Conservation (phyloP, 2,797 vertebrate species). For the Tolypeutes matacus region DNA sequence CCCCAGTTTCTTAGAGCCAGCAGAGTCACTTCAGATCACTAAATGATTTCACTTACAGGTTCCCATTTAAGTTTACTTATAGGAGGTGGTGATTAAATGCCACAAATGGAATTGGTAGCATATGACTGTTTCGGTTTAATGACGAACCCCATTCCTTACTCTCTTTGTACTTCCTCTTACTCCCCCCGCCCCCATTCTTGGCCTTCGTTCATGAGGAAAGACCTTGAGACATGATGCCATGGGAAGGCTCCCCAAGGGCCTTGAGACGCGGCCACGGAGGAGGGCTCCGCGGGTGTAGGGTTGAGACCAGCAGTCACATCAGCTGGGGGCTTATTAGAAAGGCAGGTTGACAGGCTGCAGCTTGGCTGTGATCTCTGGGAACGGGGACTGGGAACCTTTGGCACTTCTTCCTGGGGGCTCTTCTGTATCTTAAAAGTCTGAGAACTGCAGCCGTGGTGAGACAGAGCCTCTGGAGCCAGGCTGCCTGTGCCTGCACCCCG, state of each 20-base stretch:
- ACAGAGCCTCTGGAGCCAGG: background rate
- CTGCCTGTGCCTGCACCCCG: too few species aligned
- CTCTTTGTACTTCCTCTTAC: rapidly evolving
- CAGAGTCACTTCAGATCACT: rapidly evolving
- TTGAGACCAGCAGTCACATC: rapidly evolving
- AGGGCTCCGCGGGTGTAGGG: rapidly evolving
- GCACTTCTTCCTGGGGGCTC: too few species aligned
- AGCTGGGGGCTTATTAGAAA: background rate
- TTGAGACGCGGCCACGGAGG: background rate
- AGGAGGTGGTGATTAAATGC: rapidly evolving
- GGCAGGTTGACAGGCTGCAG: rapidly evolving
- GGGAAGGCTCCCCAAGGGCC: rapidly evolving
- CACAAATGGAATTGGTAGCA: rapidly evolving
- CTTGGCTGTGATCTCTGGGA: background rate
- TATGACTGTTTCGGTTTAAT: rapidly evolving
- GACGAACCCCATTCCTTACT: rapidly evolving
- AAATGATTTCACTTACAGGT: rapidly evolving
- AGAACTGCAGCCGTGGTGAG: background rate
- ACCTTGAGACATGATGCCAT: background rate
- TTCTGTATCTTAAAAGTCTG: background rate
- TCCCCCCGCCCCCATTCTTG: background rate
- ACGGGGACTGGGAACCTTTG: background rate
- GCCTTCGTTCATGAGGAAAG: background rate
- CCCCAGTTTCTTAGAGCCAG: rapidly evolving
- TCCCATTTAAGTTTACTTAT: rapidly evolving